Conservation (phyloP, 2,888 invertebrate genomes). For the Monochamus alternatus region DNA sequence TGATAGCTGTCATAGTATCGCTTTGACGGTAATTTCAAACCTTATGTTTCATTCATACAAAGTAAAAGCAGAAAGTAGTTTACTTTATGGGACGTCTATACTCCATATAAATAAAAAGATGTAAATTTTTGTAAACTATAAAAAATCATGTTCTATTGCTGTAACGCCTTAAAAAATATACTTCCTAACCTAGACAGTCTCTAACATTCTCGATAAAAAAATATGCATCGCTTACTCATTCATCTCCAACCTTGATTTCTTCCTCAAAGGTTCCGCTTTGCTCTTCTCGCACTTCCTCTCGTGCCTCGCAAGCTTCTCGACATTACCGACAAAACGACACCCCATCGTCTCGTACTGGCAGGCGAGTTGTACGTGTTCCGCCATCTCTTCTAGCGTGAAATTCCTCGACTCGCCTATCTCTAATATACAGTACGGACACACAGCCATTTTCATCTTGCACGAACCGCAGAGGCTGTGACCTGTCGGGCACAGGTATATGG, state of each 20-base stretch:
- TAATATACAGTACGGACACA: conserved; percentile 49
- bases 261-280: background rate
- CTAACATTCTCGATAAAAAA: background rate
- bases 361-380: conserved; percentile 3
- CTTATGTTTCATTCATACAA: too few species aligned
- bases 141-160: too few species aligned
- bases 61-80: too few species aligned
- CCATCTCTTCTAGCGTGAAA: conserved; percentile 17
- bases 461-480: conserved; percentile 58
- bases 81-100: too few species aligned
- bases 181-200: too few species aligned
- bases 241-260: background rate
- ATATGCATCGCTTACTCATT: background rate
- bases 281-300: conserved; percentile 9
- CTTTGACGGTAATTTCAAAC: too few species aligned
- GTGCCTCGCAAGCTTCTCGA: conserved; percentile 1
- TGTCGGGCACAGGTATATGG: conserved; percentile 55
- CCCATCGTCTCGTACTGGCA: conserved; percentile 17
- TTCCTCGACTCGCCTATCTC: conserved; percentile 15
- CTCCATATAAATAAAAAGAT: too few species aligned
- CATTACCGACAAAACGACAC: conserved; percentile 4
- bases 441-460: conserved; percentile 49
- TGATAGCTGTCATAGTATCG: too few species aligned
- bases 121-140: too few species aligned
- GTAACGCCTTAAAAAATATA: too few species aligned